Percentiles rank a stretch among this genome's conserved stretches.
Evolutionary conservation across 2,888 invertebrate genomes (phyloP).

Genomic region (Sylvicola cinctus): DNA sequence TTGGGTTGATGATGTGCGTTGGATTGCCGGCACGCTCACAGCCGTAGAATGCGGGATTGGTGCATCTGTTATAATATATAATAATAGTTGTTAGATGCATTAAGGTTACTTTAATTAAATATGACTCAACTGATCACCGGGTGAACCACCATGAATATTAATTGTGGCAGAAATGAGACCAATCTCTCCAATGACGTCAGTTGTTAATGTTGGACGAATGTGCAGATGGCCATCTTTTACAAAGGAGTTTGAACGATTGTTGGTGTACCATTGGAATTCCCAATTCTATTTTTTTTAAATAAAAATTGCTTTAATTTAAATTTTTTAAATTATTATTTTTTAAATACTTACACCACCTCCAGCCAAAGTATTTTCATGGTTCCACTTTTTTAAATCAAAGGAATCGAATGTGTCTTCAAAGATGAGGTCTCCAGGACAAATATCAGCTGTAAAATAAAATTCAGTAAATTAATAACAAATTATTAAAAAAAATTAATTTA

Average conservation of each 20-base stretch:
- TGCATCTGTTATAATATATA: constrained; percentile 26
- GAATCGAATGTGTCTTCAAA: constrained; percentile 39
- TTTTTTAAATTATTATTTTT: too few relatives aligned
- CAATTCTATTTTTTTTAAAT: too few relatives aligned
- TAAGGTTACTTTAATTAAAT: too few relatives aligned
- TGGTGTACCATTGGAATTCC: constrained; percentile 47
- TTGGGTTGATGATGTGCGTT: constrained; percentile 35
- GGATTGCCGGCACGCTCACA: constrained; percentile 34
- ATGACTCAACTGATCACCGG: too few relatives aligned
- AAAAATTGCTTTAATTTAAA: too few relatives aligned
- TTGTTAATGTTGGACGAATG: constrained; percentile 10
- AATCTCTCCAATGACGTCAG: not conserved
- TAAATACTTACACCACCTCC: constrained; percentile 31
- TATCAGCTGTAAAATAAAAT: too few relatives aligned
- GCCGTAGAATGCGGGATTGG: constrained; percentile 33
- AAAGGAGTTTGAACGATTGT: constrained; percentile 44
- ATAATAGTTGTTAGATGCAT: constrained; percentile 31
- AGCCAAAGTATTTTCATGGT: constrained; percentile 39
- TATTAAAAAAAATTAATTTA: too few relatives aligned
- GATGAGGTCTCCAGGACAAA: constrained; percentile 36
- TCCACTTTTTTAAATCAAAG: constrained; percentile 38
- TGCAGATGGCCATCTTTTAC: constrained; percentile 29
- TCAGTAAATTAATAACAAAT: too few relatives aligned
- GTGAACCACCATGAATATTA: too few relatives aligned
- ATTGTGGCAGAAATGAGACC: too few relatives aligned